phyloP scores from a whole-genome alignment of 2,888 invertebrate genomes.

The Dasypogon diadema region DNA sequence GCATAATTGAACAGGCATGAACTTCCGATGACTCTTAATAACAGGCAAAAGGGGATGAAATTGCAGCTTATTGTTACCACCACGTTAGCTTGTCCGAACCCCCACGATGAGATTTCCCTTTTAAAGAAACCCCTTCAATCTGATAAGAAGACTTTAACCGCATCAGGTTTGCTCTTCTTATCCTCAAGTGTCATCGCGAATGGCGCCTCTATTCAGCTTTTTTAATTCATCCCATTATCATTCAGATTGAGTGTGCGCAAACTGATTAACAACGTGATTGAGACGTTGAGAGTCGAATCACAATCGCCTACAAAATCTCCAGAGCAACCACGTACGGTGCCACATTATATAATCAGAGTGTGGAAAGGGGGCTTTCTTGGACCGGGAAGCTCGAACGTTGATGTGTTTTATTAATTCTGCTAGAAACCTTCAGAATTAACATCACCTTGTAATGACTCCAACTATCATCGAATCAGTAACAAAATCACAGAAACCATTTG shows the following conservation, averaged over 20 bases:
- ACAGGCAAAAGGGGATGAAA: slow-evolving; percentile 32
- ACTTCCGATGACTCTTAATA: slow-evolving; percentile 46
- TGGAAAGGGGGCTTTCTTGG: too few species aligned
- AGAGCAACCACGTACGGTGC: background rate
- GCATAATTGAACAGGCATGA: slow-evolving; percentile 54
- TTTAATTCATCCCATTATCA: slow-evolving; percentile 15
- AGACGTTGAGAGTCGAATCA: slow-evolving; percentile 1
- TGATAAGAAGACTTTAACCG: slow-evolving; percentile 11
- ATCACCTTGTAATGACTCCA: too few species aligned
- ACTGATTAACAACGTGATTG: slow-evolving; percentile 27
- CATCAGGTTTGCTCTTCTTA: slow-evolving; percentile 13
- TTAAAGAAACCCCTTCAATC: slow-evolving; percentile 3
- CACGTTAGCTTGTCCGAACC: background rate
- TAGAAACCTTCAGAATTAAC: too few species aligned
- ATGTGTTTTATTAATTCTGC: too few species aligned
- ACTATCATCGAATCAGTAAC: too few species aligned
- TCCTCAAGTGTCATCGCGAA: slow-evolving; percentile 8
- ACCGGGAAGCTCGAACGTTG: too few species aligned
- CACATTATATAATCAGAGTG: slow-evolving; percentile 39
- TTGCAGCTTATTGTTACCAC: slow-evolving; percentile 23
- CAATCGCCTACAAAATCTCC: slow-evolving; percentile 1
- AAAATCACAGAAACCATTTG: too few species aligned
- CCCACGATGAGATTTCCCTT: background rate
- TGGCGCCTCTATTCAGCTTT: slow-evolving; percentile 26
- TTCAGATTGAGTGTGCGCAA: slow-evolving; percentile 46